Conservation (phyloP, 2,888 invertebrate species). For the Capitulum mitella region DNA sequence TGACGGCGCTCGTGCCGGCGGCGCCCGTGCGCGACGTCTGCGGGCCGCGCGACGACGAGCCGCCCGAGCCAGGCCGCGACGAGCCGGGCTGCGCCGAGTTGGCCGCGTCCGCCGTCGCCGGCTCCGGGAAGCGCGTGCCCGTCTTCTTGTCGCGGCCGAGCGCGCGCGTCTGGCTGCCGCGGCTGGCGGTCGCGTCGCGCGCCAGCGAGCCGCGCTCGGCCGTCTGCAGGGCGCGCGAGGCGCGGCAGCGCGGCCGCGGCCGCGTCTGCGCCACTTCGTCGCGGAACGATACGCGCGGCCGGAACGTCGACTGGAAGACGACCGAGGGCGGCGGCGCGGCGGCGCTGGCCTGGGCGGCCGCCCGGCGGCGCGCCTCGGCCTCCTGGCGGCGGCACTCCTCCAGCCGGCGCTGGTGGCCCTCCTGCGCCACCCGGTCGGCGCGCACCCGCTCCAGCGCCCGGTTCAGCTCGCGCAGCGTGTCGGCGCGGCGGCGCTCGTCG, state of each 20-base stretch:
- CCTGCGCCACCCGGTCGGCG: slow-evolving; percentile 17
- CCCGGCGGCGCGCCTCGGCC: not conserved
- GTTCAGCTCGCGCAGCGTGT: slow-evolving; percentile 2
- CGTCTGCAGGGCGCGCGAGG: not conserved
- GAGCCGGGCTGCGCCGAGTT: not conserved
- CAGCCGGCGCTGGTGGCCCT: not conserved
- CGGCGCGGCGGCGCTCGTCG: not conserved
- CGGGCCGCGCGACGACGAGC: not conserved
- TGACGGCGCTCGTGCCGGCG: not conserved
- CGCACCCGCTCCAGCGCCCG: slow-evolving; percentile 16
- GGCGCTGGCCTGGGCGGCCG: not conserved
- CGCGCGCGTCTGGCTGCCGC: slow-evolving; percentile 12
- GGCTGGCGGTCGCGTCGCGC: not conserved
- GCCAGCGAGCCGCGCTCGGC: not conserved
- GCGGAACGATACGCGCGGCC: slow-evolving; percentile 15
- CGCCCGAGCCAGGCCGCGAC: not conserved
- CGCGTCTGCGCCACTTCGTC: not conserved
- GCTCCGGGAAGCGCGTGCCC: not conserved
- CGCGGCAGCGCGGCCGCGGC: not conserved
- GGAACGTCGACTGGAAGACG: slow-evolving; percentile 19
- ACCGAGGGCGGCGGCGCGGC: not conserved
- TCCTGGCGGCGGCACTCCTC: not conserved
- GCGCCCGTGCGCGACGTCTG: not conserved
- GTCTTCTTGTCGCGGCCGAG: not conserved
- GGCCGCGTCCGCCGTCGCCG: not conserved